Percentiles rank a stretch among this genome's conserved stretches.
These are phyloP conservation scores for Malurus elegans DNA, from an alignment of 2,113 vertebrate genomes.

Conservation along the genomic window DNA sequence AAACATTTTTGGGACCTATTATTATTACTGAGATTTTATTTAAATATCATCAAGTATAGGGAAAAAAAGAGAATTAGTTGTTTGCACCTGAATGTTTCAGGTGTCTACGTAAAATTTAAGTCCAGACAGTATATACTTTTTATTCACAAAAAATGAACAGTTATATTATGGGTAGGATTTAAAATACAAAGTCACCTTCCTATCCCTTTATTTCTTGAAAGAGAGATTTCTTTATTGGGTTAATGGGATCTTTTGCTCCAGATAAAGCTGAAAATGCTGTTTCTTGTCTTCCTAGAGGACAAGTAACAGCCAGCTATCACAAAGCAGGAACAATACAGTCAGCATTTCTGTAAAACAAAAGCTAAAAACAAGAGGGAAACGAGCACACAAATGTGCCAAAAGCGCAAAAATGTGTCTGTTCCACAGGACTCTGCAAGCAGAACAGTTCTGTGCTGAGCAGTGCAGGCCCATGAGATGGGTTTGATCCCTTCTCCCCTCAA, in stretches of 20 bases:
- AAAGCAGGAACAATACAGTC: background rate
- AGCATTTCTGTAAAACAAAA: background rate
- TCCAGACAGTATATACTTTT: background rate
- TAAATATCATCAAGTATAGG: background rate
- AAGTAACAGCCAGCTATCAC: background rate
- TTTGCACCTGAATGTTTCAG: background rate
- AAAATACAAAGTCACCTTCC: background rate
- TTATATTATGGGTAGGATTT: background rate
- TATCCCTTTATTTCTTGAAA: background rate
- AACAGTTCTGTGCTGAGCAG: background rate
- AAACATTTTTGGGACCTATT: background rate
- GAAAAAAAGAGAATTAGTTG: background rate
- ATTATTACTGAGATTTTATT: background rate
- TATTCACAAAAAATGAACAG: background rate
- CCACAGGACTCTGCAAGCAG: background rate
- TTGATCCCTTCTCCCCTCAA: background rate
- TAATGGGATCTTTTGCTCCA: background rate
- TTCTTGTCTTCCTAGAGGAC: background rate
- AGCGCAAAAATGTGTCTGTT: background rate
- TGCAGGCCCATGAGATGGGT: accelerated
- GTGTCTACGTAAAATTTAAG: background rate
- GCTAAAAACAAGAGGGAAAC: background rate
- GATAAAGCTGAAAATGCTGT: background rate
- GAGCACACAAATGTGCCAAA: background rate
- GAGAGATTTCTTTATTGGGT: background rate